phyloP scores from a whole-genome alignment of 2,888 invertebrate species.

The Masnerella sp. region DNA sequence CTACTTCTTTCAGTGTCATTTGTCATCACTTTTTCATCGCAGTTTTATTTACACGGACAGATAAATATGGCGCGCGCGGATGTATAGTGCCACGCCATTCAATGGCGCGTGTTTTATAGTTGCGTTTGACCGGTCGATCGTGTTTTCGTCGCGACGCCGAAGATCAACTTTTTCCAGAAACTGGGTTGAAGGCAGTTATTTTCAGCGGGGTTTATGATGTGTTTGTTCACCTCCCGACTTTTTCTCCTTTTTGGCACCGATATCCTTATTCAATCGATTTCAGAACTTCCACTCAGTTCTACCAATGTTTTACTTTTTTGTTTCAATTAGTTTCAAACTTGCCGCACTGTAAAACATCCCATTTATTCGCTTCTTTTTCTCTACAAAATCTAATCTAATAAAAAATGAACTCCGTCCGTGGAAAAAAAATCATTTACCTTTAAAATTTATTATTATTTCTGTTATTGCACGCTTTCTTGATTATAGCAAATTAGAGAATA shows the following conservation, averaged over 20 bases:
- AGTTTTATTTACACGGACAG: constrained; percentile 51
- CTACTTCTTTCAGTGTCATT: constrained; percentile 53
- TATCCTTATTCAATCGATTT: constrained; percentile 11
- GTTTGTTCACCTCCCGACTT: constrained; percentile 13
- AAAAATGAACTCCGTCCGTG: no score
- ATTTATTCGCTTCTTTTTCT: no score
- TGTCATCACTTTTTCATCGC: constrained; percentile 54
- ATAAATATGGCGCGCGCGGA: constrained; percentile 42
- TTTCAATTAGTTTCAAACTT: no score
- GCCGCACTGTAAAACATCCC: no score
- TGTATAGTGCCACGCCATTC: constrained; percentile 22
- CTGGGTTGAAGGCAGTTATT: constrained; percentile 32
- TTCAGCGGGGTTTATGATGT: constrained; percentile 33
- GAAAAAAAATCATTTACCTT: no score
- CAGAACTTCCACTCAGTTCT: constrained; percentile 4
- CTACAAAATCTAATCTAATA: no score
- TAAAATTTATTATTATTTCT: no score
- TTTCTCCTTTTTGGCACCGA: no score
- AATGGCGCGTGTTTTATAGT: constrained; percentile 46
- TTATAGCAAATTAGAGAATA: no score
- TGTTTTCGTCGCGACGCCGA: constrained; percentile 37
- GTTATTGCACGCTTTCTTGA: no score
- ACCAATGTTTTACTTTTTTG: no score
- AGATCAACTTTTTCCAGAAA: constrained; percentile 38
- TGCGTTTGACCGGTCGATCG: constrained; percentile 49